Percentiles rank a stretch among this genome's conserved stretches.
phyloP scores from a whole-genome alignment of 1,140 invertebrate species.

The Proctacanthus coquilletti region DNA sequence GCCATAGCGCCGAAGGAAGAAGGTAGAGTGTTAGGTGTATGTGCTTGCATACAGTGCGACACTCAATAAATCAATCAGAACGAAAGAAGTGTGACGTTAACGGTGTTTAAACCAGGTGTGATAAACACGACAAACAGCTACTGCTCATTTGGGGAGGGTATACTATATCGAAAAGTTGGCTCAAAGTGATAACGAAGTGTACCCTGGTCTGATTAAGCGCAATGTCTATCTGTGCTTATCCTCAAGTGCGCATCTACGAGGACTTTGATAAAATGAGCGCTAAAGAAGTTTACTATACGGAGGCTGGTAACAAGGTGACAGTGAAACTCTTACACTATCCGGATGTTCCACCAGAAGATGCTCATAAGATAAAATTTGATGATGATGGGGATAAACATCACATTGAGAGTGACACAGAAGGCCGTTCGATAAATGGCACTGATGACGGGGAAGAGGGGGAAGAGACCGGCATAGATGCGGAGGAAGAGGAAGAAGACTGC shows the following conservation, averaged over 20 bases:
- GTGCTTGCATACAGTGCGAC: too few relatives aligned
- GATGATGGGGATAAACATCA: constrained; percentile 11
- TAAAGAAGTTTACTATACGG: constrained; percentile 29
- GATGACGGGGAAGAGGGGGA: constrained; percentile 4
- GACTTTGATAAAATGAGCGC: constrained; percentile 31
- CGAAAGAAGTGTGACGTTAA: too few relatives aligned
- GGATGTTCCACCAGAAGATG: constrained; percentile 24
- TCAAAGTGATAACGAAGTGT: too few relatives aligned
- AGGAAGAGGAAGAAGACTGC: constrained; percentile 9
- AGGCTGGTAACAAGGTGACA: constrained; percentile 27
- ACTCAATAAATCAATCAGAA: too few relatives aligned
- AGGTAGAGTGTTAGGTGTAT: too few relatives aligned
- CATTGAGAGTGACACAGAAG: constrained; percentile 2
- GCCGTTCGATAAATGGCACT: too few relatives aligned
- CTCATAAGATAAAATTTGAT: constrained; percentile 21
- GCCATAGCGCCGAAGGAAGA: too few relatives aligned
- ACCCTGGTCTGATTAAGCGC: too few relatives aligned
- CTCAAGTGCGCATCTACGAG: constrained; percentile 28
- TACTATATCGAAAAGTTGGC: too few relatives aligned
- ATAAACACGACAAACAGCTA: too few relatives aligned
- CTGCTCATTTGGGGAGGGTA: too few relatives aligned
- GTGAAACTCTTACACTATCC: constrained; percentile 27
- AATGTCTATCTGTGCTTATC: constrained; percentile 11
- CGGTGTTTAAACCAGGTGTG: too few relatives aligned
- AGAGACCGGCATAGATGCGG: constrained; percentile 8